phyloP scores from a whole-genome alignment of 2,888 invertebrate genomes.

The Drosophila merina region DNA sequence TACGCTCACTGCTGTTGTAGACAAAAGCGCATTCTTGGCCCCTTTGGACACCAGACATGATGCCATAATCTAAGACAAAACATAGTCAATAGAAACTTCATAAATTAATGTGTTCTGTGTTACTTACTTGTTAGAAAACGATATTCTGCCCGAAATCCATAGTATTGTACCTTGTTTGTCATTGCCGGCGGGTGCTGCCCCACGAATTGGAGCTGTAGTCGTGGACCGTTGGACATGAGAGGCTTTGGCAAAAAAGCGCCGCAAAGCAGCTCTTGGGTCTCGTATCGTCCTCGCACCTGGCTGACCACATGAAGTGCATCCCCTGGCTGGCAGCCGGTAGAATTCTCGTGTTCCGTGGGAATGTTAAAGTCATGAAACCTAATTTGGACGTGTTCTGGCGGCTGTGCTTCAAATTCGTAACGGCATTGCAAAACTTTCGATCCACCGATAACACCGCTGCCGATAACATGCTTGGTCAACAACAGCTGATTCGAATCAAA shows the following conservation, averaged over 20 bases:
- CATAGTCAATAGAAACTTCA: not conserved
- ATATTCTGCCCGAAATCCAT: conserved; percentile 95
- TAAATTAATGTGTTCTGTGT: not conserved
- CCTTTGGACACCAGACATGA: conserved; percentile 91
- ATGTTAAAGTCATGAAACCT: conserved; percentile 83
- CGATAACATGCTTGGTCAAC: conserved; percentile 85
- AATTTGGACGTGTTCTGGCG: conserved; percentile 88
- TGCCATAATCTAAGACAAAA: conserved; percentile 92
- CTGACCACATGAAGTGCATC: conserved; percentile 87
- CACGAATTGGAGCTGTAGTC: conserved; percentile 93
- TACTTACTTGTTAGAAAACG: conserved; percentile 94
- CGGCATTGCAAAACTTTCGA: conserved; percentile 86
- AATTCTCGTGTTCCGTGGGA: conserved; percentile 79
- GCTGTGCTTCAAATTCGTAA: conserved; percentile 94
- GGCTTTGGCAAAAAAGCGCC: conserved; percentile 92
- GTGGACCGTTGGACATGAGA: conserved; percentile 96
- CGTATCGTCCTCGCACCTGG: conserved; percentile 92
- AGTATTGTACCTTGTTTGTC: conserved; percentile 89
- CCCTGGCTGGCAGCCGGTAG: conserved; percentile 77
- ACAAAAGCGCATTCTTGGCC: conserved; percentile 93
- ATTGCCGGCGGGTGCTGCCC: conserved; percentile 85
- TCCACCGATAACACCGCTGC: conserved; percentile 8
- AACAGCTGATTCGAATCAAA: conserved; percentile 92
- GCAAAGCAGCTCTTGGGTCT: conserved; percentile 94
- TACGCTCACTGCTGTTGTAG: conserved; percentile 92